Evolutionary conservation across 1,140 invertebrate species (phyloP), one percentile per base, ranked within the genome.

Genomic region (Aphidius ervi): DNA sequence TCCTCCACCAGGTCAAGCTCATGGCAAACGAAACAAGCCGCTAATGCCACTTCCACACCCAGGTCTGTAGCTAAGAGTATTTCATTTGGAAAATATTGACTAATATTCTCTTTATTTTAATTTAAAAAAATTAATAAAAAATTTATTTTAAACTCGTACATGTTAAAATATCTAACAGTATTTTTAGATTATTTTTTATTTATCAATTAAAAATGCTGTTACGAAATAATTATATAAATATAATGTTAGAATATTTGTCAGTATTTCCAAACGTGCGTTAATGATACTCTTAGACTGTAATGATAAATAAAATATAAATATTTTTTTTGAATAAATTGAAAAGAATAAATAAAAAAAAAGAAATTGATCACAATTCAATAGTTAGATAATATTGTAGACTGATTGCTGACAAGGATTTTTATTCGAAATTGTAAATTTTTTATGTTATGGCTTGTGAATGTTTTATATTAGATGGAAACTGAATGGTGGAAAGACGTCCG

Each of bases 41-140:
- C 75, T 76, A 69, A 78, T 80, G 72, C 77, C 78, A 74, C 71
- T 74, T 72, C 71, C 72, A 70, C 75, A 80, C 69, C 68, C 75
- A 80, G 78, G 78, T 79, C 77, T 80, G 78, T 80, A 80, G 74
- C 72, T 80, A 76, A 78, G 75, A 76, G 76, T 78, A 77, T 77
- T 73, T 70, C 67, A 63, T 55, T 55, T 64, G 68, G 70, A 72
- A 74, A 65, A 72, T 16, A 16, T 62, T 78, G 73, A 72, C 66
- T 65, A 40, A 39, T 41, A 54, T 41, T 42, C 52, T 16, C 16
- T 16, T 1, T 16, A 16, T 16, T 16, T 16, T 16, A 16, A 16
- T 16, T 16, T 16, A 16, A 16, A 16, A 16, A 16, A 16, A 16
- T 16, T 0, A 16, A 16, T 16, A 16, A 16, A 16, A 16, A 16